Evolutionary conservation across 2,797 vertebrate species (phyloP).

Genomic region (Pitangus sulphuratus): DNA sequence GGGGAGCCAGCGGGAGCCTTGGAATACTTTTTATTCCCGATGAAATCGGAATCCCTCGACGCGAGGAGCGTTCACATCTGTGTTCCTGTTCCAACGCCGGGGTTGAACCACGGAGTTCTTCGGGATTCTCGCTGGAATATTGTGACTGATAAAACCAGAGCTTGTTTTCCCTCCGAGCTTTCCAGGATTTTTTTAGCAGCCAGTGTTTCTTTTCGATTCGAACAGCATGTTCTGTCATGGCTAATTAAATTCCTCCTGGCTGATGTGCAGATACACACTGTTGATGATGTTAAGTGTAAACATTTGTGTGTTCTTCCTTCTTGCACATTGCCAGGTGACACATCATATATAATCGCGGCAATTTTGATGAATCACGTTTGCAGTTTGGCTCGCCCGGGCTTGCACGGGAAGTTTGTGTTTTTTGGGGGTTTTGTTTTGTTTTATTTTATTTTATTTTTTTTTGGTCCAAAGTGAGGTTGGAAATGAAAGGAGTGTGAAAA

Average conservation of each 20-base stretch:
- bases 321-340: constrained; percentile 40
- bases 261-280: constrained; percentile 68
- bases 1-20: background rate
- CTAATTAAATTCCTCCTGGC: constrained; percentile 62
- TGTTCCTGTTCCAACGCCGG: background rate
- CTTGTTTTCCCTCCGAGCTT: constrained; percentile 52
- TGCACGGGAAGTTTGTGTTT: background rate
- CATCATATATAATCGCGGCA: constrained; percentile 34
- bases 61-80: background rate
- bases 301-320: constrained; percentile 57
- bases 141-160: constrained; percentile 28
- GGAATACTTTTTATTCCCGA: background rate
- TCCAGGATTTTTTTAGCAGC: constrained; percentile 63
- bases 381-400: background rate
- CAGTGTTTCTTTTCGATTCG: constrained; percentile 45
- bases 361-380: constrained; percentile 44
- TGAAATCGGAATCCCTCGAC: accelerated
- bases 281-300: constrained; percentile 61
- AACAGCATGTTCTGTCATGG: constrained; percentile 62
- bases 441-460: background rate
- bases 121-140: constrained; percentile 41
- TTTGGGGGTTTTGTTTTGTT: no score
- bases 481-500: background rate
- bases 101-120: background rate
- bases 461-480: background rate